Percentiles rank a stretch among this genome's conserved stretches.
These are phyloP conservation scores for Hydrochoerus hydrochaeris DNA, from an alignment of 2,113 vertebrate species.

Conservation along the genomic window DNA sequence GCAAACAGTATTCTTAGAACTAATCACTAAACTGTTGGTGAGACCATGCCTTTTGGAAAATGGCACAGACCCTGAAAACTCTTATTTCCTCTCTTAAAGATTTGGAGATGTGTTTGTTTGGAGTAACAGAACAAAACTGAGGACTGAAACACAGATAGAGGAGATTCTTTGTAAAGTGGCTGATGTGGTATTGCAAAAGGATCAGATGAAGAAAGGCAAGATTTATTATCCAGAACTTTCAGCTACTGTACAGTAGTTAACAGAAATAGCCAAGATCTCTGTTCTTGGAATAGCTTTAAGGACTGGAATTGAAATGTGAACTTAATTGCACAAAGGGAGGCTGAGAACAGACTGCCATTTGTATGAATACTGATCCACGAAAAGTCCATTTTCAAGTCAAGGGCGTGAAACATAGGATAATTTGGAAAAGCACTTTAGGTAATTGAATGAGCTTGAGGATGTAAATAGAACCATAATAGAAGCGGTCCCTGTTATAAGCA, in stretches of 20 bases:
- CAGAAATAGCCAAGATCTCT: not conserved
- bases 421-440: not conserved
- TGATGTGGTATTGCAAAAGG: not conserved
- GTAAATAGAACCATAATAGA: not conserved
- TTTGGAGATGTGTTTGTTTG: not conserved
- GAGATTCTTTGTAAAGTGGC: not conserved
- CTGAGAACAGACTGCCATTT: not conserved
- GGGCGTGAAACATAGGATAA: not conserved
- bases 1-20: not conserved
- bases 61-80: not conserved
- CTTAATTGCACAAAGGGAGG: not conserved
- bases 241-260: not conserved
- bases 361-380: not conserved
- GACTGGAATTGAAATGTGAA: not conserved
- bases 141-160: not conserved
- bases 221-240: not conserved
- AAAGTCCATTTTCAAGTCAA: not conserved
- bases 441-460: not conserved
- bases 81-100: not conserved
- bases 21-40: not conserved
- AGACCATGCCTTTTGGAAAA: conserved; percentile 20
- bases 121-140: not conserved
- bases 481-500: not conserved
- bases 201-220: not conserved
- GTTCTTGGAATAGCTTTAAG: not conserved